A percentile compares a stretch with the other conserved stretches of the same genome.
These are phyloP conservation scores for Anomalospiza imberbis DNA, from an alignment of 2,797 vertebrate genomes.

Conservation along the genomic window DNA sequence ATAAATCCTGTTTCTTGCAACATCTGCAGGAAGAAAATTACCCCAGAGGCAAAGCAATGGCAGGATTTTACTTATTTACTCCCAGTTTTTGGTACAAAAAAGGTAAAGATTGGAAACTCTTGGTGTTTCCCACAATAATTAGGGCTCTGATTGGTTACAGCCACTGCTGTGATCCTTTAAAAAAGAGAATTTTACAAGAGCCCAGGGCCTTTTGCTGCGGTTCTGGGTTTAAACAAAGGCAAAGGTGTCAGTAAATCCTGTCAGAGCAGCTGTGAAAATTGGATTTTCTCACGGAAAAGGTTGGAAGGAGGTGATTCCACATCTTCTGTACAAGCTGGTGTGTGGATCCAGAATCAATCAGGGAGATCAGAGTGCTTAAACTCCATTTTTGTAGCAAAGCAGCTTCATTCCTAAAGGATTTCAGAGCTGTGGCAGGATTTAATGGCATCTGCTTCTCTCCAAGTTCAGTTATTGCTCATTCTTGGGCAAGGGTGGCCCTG, in stretches of 20 bases:
- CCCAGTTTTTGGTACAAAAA: background rate
- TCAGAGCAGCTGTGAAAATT: background rate
- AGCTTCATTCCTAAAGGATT: background rate
- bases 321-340: accelerated
- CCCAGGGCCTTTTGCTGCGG: background rate
- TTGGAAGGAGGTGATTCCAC: background rate
- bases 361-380: background rate
- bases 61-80: accelerated
- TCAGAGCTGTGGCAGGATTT: background rate
- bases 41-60: background rate
- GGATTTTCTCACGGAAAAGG: background rate
- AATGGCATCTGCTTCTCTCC: background rate
- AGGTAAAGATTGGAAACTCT: background rate
- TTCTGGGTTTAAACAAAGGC: background rate
- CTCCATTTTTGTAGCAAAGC: accelerated
- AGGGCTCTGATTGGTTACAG: background rate
- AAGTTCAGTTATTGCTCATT: background rate
- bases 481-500: background rate
- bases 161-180: background rate
- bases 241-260: background rate
- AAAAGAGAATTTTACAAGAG: background rate
- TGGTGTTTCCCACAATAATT: background rate
- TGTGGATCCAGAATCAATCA: background rate
- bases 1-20: background rate
- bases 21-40: background rate